Evolutionary conservation across 2,113 vertebrate genomes (phyloP).

Genomic region (Otus sunia): DNA sequence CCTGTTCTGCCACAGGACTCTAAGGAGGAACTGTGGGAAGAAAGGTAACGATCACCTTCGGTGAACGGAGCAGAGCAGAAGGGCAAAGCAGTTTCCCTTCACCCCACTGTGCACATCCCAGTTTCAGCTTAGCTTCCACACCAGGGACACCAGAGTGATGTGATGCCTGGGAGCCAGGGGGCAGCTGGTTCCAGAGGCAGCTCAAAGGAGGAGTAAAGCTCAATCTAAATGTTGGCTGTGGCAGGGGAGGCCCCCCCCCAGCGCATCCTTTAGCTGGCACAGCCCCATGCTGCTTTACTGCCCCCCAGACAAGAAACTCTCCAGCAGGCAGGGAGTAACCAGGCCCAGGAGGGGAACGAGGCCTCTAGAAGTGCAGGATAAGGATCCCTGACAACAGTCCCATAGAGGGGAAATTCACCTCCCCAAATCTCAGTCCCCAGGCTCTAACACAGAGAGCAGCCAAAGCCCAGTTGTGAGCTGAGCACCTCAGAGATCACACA

Average conservation of each 20-base stretch:
- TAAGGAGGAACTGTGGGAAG: background rate
- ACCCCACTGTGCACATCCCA: rapidly evolving
- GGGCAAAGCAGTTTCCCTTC: background rate
- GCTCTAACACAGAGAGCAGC: background rate
- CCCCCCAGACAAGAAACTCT: background rate
- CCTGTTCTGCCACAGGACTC: background rate
- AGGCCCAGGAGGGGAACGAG: background rate
- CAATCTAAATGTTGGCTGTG: rapidly evolving
- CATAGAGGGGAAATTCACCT: rapidly evolving
- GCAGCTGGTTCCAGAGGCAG: background rate
- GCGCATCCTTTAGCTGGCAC: background rate
- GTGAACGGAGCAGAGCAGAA: background rate
- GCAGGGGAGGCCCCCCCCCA: background rate
- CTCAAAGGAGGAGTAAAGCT: background rate
- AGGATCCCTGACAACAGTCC: background rate
- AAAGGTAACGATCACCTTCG: rapidly evolving
- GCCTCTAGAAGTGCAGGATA: background rate
- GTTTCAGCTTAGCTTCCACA: background rate
- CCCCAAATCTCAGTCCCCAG: background rate
- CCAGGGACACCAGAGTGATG: background rate
- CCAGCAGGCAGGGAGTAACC: background rate
- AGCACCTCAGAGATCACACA: rapidly evolving
- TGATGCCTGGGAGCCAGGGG: background rate
- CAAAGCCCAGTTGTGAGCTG: rapidly evolving
- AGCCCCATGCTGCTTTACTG: background rate